Evolutionary conservation across 2,113 vertebrate genomes (phyloP), one percentile per base, ranked within the genome.

Genomic region (Syngnathus floridae): DNA sequence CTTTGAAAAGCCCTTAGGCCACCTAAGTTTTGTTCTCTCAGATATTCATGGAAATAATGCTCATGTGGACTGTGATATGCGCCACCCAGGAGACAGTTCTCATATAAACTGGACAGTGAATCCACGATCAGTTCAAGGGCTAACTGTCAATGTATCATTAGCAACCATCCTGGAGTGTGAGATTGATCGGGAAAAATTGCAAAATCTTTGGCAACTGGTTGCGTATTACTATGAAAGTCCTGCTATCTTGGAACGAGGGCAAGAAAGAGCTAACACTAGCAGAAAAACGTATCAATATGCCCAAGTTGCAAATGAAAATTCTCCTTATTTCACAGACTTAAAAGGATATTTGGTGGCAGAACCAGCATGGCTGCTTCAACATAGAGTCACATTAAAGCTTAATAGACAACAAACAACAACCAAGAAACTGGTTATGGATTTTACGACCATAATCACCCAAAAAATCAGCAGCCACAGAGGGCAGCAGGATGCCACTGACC

Each of bases 141-240:
- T 91, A 41, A 73, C 73, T 7, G 83, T 90, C 59, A 92, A 92
- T 38, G 84, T 92, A 6, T 90, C 90, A 0, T 67, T 92, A 37
- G 64, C 31, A 31, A 89, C 87, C 31, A 52, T 67, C 5, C 85
- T 92, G 2, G 90, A 91, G 65, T 92, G 91, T 22, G 88, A 92
- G 55, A 91, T 92, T 54, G 89, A 91, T 78, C 84, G 91, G 16
- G 90, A 92, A 4, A 77, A 72, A 3, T 64, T 92, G 48, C 91
- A 91, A 77, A 90, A 89, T 70, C 84, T 92, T 2, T 92, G 91
- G 91, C 88, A 89, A 70, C 63, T 92, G 61, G 87, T 92, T 1
- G 91, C 91, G 4, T 92, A 92, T 75, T 92, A 92, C 81, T 91
- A 92, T 7, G 89, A 92, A 75, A 90, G 78, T 46, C 89, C 91